phyloP scores from a whole-genome alignment of 2,113 vertebrate genomes.

The Psettodes erumei region DNA sequence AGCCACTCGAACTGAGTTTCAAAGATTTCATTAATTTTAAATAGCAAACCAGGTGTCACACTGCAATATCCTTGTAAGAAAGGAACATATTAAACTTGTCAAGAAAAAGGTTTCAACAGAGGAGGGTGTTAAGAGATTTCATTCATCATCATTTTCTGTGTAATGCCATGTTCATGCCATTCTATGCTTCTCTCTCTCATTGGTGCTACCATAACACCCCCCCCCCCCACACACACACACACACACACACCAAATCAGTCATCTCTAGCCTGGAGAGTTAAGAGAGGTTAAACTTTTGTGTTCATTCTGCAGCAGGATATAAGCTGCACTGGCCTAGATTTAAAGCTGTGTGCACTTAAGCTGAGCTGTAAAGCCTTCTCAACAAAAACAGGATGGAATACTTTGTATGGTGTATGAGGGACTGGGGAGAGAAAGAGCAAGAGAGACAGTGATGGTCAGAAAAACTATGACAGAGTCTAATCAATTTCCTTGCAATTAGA shows the following conservation, averaged over 20 bases:
- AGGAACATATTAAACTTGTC: slow-evolving; percentile 14
- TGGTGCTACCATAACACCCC: not conserved
- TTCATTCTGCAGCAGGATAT: slow-evolving; percentile 5
- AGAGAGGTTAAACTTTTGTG: slow-evolving; percentile 20
- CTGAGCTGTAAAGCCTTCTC: slow-evolving; percentile 24
- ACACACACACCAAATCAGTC: not conserved
- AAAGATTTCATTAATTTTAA: slow-evolving; percentile 10
- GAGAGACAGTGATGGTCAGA: not conserved
- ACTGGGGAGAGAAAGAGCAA: not conserved
- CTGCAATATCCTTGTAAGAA: not conserved
- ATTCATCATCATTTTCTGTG: slow-evolving; percentile 13
- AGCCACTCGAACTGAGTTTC: not conserved
- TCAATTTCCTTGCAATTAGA: slow-evolving; percentile 16
- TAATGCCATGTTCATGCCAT: slow-evolving; percentile 17
- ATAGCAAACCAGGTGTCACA: not conserved
- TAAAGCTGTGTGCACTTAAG: not conserved
- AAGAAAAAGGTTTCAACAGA: slow-evolving; percentile 2
- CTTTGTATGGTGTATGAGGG: not conserved
- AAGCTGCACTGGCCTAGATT: slow-evolving; percentile 2
- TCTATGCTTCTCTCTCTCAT: slow-evolving; percentile 1
- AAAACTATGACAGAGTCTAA: not conserved
- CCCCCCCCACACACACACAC: too few relatives aligned
- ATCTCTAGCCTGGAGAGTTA: slow-evolving; percentile 1
- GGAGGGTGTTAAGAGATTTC: not conserved
- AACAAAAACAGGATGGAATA: not conserved